Evolutionary conservation across 2,797 vertebrate species (phyloP), one percentile per base, ranked within the genome.

Genomic region (Lophotriccus pileatus): DNA sequence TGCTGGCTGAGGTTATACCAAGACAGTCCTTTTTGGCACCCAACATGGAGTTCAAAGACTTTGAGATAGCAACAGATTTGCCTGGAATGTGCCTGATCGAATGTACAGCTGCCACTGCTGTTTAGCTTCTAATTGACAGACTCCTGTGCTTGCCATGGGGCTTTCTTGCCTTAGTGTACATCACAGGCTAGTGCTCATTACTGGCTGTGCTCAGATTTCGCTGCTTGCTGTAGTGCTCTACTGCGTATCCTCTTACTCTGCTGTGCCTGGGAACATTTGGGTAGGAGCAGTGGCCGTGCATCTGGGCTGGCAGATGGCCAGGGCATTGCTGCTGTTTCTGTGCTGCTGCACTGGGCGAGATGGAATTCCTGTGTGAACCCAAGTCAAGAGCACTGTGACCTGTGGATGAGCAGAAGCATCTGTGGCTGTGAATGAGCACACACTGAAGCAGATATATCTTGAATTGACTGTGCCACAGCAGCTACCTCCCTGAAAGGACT

Each of bases 361-460:
- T 73, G 74, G 22, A 53, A 5, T 14, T 73, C 19, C 60, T 18
- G 30, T 1, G 3, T 47, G 34, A n/a, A 1, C 53, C 46, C 1
- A 0, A 43, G 23, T 19, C 60, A n/a, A 30, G 52, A 49, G 41
- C 34, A n/a, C 0, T 0, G 39, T 25, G 53, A 49, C 46, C 60
- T 74, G 12, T 10, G 32, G 20, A 18, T 60, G 53, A 55, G 43
- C 67, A 79, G 34, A 32, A 84, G 20, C 12, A 55, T 4, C 19
- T 7, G 36, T 37, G 74, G 23, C 36, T 60, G 34, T 67, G 60
- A 55, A 19, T 18, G 43, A 46, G 25, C 49, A 0, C 41, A 43
- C 32, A n/a, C 9, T 25, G 30, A 37, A 74, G 39, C 9, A 63
- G 37, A 21, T 64, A 5, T 32, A 16, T 39, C 28, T 34, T 21